phyloP scores from a whole-genome alignment of 2,113 vertebrate genomes.

The Ceyx melanurus region DNA sequence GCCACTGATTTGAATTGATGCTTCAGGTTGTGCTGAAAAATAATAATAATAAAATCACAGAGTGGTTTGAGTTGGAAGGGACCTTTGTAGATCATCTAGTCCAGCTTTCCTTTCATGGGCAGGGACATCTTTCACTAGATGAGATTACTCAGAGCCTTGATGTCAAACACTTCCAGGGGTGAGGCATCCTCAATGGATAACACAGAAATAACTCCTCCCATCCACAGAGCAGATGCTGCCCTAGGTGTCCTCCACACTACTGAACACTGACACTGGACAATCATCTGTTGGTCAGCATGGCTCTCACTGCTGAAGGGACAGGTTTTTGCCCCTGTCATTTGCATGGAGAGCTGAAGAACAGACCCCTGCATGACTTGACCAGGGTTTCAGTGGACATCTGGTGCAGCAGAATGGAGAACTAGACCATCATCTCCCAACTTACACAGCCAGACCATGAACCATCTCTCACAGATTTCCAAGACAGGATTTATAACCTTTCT shows the following conservation, averaged over 20 bases:
- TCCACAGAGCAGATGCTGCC: background rate
- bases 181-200: background rate
- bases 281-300: background rate
- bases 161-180: background rate
- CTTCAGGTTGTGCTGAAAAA: background rate
- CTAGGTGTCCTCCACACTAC: background rate
- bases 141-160: background rate
- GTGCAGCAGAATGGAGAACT: background rate
- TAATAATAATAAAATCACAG: background rate
- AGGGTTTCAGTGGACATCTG: background rate
- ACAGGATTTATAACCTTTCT: background rate
- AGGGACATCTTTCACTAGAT: background rate
- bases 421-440: background rate
- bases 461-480: background rate
- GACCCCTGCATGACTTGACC: background rate
- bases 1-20: background rate
- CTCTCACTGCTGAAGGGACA: background rate
- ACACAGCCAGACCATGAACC: accelerated
- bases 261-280: background rate
- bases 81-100: background rate
- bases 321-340: background rate
- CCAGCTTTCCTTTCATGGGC: background rate
- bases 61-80: background rate
- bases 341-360: background rate
- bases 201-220: background rate